Evolutionary conservation across 1,140 invertebrate genomes (phyloP), one percentile per base, ranked within the genome.

Genomic region (Magallana gigas): DNA sequence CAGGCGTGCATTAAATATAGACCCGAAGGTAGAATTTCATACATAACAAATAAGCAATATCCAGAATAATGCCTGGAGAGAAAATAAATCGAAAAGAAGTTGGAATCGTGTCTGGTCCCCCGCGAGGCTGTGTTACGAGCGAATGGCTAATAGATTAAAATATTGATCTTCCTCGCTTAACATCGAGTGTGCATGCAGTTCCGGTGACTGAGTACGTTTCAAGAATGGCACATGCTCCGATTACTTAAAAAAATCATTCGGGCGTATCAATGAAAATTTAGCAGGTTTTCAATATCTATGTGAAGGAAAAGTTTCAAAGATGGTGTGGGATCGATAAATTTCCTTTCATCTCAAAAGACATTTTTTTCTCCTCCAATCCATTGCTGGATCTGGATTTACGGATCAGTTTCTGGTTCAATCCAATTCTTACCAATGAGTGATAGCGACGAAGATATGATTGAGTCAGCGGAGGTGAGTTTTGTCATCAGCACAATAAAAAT

Each of bases 141-240:
- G 68, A 76, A 76, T 76, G 23, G 68, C 29, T 29, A 29, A 76
- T 76, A 76, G 68, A 76, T 76, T 76, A 29, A 76, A 62, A 76
- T 76, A 76, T 76, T 29, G 68, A 76, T 76, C 68, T 76, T 29
- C 36, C 12, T 62, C 60, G 60, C n/a, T 36, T 6, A 76, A 76
- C 23, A 29, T 29, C 36, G 7, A 29, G 36, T 29, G 68, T 29
- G 68, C 68, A 76, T 36, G 18, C 18, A 29, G 36, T 76, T 76
- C 1, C 23, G n/a, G n/a, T 18, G 68, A 29, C 7, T 23, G 68
- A 11, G 68, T 36, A 29, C 29, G 36, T 36, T 76, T 76, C 36
- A 76, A 76, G 0, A 3, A 8, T 36, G 23, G 4, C 23, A 29
- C 14, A 23, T 29, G 36, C 36, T 36, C 68, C 36, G 23, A 29